phyloP scores from a whole-genome alignment of 1,140 invertebrate species.

The Heterodera carotae region DNA sequence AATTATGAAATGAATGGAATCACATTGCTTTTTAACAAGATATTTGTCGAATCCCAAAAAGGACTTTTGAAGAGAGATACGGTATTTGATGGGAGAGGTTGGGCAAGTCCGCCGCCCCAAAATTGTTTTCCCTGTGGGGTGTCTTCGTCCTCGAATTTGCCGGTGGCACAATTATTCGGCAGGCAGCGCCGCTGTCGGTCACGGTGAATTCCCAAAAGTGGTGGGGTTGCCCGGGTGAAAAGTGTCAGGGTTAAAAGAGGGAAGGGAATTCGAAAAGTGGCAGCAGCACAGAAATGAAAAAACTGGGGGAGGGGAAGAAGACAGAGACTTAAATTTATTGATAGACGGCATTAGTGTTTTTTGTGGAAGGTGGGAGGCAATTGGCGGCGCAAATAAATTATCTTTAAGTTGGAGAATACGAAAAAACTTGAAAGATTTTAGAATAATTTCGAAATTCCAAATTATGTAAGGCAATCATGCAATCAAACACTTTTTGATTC shows the following conservation, averaged over 20 bases:
- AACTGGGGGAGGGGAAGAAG: background rate
- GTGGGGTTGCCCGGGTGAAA: background rate
- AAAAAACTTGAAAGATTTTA: too few species aligned
- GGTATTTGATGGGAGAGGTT: background rate
- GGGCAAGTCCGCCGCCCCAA: background rate
- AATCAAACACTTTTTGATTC: too few species aligned
- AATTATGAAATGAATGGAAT: background rate
- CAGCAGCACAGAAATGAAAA: background rate
- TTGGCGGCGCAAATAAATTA: too few species aligned
- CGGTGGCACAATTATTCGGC: slow-evolving; percentile 9
- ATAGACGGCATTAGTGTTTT: too few species aligned
- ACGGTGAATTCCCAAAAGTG: slow-evolving; percentile 14
- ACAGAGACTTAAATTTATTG: too few species aligned
- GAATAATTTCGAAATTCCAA: too few species aligned
- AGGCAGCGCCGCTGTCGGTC: background rate
- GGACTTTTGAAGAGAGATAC: background rate
- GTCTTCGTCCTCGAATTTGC: background rate
- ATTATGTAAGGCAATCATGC: too few species aligned
- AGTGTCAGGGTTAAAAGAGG: background rate
- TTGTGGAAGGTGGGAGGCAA: too few species aligned
- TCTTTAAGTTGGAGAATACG: too few species aligned
- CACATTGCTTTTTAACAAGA: background rate
- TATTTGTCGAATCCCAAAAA: background rate
- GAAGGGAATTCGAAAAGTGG: background rate
- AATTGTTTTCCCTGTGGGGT: slow-evolving; percentile 2